A percentile compares a stretch with the other conserved stretches of the same genome.
These are phyloP conservation scores for Ladona fulva DNA, from an alignment of 1,140 invertebrate species.

Conservation along the genomic window DNA sequence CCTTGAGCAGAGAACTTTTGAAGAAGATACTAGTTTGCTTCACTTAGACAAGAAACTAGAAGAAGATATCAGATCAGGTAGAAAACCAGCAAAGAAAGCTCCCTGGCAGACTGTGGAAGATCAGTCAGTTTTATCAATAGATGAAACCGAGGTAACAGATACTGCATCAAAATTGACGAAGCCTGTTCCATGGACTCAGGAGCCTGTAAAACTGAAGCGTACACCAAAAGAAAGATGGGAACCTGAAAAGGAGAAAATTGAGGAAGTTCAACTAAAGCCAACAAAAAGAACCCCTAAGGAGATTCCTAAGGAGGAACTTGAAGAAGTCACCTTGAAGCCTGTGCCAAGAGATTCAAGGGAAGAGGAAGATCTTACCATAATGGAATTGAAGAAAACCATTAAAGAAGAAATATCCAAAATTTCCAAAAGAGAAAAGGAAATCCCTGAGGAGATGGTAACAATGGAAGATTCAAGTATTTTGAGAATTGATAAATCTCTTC, in stretches of 20 bases:
- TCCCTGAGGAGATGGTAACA: not conserved
- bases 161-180: slow-evolving; percentile 19
- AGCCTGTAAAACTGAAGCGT: slow-evolving; percentile 33
- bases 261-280: slow-evolving; percentile 31
- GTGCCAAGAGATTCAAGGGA: slow-evolving; percentile 16
- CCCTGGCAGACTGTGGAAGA: slow-evolving; percentile 13
- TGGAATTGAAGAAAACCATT: slow-evolving; percentile 25
- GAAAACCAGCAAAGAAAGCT: not conserved
- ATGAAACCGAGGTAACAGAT: not conserved
- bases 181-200: slow-evolving; percentile 25
- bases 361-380: not conserved
- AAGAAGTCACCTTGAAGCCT: slow-evolving; percentile 19
- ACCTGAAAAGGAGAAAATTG: slow-evolving; percentile 31
- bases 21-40: not conserved
- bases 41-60: not conserved
- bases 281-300: slow-evolving; percentile 10
- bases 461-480: not conserved
- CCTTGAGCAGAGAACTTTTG: slow-evolving; percentile 18
- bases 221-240: slow-evolving; percentile 29
- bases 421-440: not conserved
- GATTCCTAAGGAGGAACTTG: slow-evolving; percentile 8
- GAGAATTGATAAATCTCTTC: not conserved
- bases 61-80: not conserved
- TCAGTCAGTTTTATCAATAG: not conserved
- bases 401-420: slow-evolving; percentile 19